Evolutionary conservation across 2,113 vertebrate genomes (phyloP).

Genomic region (Laticauda colubrina): DNA sequence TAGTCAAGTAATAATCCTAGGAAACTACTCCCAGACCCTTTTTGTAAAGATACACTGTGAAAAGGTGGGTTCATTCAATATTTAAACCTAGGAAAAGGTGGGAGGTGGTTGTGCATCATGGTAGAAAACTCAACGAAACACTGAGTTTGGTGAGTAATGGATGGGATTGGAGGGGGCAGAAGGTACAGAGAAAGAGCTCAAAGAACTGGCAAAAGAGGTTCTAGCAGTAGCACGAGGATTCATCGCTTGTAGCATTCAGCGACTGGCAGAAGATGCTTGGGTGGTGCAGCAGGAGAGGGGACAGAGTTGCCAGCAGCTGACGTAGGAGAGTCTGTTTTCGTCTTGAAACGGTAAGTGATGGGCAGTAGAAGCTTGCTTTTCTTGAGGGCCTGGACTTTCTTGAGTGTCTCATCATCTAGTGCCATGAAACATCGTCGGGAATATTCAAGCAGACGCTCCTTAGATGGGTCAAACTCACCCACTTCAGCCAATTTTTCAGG

Average conservation of each 20-base stretch:
- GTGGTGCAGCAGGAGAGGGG: neutral
- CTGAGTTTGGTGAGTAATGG: neutral
- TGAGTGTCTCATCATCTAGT: constrained; percentile 83
- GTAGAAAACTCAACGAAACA: neutral
- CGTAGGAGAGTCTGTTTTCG: constrained; percentile 41
- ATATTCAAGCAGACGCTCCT: constrained; percentile 87
- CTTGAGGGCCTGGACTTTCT: constrained; percentile 86
- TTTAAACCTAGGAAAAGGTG: neutral
- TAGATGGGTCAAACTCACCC: constrained; percentile 86
- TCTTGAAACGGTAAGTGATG: constrained; percentile 87
- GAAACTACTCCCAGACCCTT: neutral
- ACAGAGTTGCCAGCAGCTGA: neutral
- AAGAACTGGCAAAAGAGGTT: neutral
- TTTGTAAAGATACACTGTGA: neutral
- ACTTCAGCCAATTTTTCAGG: constrained; percentile 86
- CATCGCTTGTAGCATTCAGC: constrained; percentile 4
- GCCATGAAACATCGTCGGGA: constrained; percentile 85
- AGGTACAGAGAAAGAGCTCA: neutral
- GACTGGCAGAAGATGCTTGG: neutral
- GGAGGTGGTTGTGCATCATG: neutral
- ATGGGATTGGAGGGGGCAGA: neutral
- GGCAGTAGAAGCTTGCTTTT: constrained; percentile 88
- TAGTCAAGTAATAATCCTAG: neutral
- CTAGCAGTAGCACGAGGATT: neutral
- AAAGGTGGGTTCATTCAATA: neutral